phyloP scores from a whole-genome alignment of 2,113 vertebrate species.

The Carassius carassius region DNA sequence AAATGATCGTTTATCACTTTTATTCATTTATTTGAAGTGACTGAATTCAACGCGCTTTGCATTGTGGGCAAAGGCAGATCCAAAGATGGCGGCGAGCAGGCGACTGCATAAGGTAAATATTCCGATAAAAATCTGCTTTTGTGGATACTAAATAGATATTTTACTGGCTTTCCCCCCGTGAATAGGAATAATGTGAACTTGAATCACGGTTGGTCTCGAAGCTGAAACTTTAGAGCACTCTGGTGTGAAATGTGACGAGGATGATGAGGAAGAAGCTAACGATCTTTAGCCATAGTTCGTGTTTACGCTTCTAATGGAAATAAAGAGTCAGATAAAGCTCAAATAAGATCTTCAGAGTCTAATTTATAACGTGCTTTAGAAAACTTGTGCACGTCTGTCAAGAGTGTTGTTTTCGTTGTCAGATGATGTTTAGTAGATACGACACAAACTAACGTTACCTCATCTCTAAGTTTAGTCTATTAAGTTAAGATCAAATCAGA shows the following conservation, averaged over 20 bases:
- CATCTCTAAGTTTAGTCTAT: background rate
- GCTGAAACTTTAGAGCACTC: slow-evolving; percentile 10
- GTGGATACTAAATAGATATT: background rate
- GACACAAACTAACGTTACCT: background rate
- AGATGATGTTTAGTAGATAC: background rate
- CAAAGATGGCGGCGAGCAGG: slow-evolving; percentile 87
- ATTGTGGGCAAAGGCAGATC: slow-evolving; percentile 79
- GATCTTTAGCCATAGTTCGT: slow-evolving; percentile 29
- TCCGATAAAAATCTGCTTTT: slow-evolving; percentile 38
- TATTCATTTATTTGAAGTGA: background rate
- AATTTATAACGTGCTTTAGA: background rate
- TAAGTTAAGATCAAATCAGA: background rate
- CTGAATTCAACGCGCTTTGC: slow-evolving; percentile 66
- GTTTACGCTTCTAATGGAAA: background rate
- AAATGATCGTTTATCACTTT: too few relatives aligned
- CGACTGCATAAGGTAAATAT: slow-evolving; percentile 86
- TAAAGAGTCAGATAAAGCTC: background rate
- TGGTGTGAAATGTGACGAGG: background rate
- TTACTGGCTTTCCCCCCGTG: background rate
- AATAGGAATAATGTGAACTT: background rate
- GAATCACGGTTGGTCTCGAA: background rate
- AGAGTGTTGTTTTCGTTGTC: background rate
- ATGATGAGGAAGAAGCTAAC: slow-evolving; percentile 15
- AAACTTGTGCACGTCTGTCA: background rate
- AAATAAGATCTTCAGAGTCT: background rate